Evolutionary conservation across 2,113 vertebrate species (phyloP).

Genomic region (Ahaetulla prasina): DNA sequence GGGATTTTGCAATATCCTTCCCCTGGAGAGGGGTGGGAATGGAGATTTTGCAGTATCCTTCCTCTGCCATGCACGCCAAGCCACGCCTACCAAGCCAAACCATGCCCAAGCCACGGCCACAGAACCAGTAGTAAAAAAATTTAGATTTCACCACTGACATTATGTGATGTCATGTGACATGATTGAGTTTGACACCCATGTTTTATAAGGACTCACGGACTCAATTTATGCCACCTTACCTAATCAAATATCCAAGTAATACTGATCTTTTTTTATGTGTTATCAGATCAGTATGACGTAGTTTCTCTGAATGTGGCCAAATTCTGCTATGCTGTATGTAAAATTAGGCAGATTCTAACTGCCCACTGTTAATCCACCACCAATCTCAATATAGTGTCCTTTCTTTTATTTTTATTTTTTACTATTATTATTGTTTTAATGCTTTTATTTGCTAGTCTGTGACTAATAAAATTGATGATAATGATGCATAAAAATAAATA

Average conservation of each 20-base stretch:
- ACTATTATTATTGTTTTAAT: not conserved
- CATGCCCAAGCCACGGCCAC: too few relatives aligned
- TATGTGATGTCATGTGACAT: too few relatives aligned
- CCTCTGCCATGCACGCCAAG: too few relatives aligned
- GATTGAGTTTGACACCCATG: too few relatives aligned
- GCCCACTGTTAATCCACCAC: not conserved
- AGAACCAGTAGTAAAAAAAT: too few relatives aligned
- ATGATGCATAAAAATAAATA: not conserved
- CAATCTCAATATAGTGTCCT: not conserved
- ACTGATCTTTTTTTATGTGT: not conserved
- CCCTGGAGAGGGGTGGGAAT: too few relatives aligned
- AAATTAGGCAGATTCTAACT: not conserved
- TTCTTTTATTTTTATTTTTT: not conserved
- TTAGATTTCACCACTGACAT: too few relatives aligned
- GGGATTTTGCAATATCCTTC: too few relatives aligned
- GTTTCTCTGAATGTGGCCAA: not conserved
- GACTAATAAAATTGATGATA: not conserved
- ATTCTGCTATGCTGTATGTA: not conserved
- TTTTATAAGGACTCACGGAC: not conserved
- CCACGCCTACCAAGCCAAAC: too few relatives aligned
- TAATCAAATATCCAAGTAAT: not conserved
- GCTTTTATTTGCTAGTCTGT: not conserved
- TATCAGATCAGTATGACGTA: not conserved
- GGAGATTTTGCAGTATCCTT: too few relatives aligned
- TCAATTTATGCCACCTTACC: not conserved